Percentiles rank a stretch among this genome's conserved stretches.
phyloP scores from a whole-genome alignment of 92 coral and sea anemone species.

The Ricordea florida region DNA sequence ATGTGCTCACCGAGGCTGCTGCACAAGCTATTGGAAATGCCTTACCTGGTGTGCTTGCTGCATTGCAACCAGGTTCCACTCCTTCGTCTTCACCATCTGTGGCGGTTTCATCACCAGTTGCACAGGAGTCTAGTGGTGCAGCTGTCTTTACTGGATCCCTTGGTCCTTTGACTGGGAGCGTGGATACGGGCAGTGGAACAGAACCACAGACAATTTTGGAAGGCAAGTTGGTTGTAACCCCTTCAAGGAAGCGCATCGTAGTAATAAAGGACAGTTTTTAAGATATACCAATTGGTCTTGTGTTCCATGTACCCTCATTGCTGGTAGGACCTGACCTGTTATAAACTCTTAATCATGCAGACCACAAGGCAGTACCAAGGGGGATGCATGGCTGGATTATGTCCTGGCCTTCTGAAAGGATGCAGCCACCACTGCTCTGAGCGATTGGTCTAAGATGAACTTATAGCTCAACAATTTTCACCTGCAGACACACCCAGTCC shows the following conservation, averaged over 20 bases:
- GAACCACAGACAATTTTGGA: background rate
- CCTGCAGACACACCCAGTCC: background rate
- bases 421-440: background rate
- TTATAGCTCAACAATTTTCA: conserved; percentile 8
- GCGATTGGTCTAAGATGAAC: conserved; percentile 27
- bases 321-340: background rate
- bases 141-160: no score
- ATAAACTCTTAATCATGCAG: conserved; percentile 13
- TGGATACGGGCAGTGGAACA: background rate
- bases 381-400: conserved; percentile 8
- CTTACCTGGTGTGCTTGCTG: no score
- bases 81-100: no score
- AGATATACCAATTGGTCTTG: background rate
- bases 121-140: no score
- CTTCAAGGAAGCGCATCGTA: background rate
- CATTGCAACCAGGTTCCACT: no score
- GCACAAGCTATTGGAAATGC: no score
- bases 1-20: no score
- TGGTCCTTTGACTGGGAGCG: no score
- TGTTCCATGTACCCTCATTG: background rate
- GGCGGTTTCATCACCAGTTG: no score
- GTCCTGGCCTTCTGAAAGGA: conserved; percentile 24
- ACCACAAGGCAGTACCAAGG: conserved; percentile 7
- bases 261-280: background rate
- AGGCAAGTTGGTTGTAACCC: background rate